Percentiles rank a stretch among this genome's conserved stretches.
These are phyloP conservation scores for Heloderma charlesbogerti DNA, from an alignment of 2,113 vertebrate genomes.

Conservation along the genomic window DNA sequence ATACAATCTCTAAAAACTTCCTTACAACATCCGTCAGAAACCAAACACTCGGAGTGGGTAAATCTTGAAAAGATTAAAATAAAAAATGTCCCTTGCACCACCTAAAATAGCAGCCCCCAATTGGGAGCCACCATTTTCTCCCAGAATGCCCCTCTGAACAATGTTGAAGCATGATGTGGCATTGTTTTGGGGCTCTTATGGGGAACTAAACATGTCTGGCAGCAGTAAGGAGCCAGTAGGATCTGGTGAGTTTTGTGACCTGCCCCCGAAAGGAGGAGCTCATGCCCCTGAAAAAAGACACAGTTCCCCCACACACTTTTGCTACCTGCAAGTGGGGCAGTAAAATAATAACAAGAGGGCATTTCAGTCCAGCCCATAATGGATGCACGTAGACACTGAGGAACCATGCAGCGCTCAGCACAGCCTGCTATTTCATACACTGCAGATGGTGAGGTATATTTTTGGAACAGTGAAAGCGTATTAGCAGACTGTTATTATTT, in stretches of 20 bases:
- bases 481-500: background rate
- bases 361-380: background rate
- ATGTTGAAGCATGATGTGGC: background rate
- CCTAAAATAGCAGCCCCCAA: background rate
- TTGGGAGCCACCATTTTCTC: background rate
- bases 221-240: background rate
- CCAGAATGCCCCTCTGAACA: background rate
- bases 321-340: background rate
- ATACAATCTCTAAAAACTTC: no score
- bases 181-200: background rate
- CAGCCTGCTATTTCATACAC: background rate
- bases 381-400: background rate
- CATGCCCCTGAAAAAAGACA: background rate
- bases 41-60: background rate
- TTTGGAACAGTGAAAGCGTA: conserved; percentile 9
- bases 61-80: background rate
- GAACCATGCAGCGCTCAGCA: background rate
- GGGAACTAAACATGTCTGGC: no score
- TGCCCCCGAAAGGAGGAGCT: background rate
- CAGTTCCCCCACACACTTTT: background rate
- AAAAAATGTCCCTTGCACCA: background rate
- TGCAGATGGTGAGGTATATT: conserved; percentile 3
- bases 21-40: no score
- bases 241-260: background rate
- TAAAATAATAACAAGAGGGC: background rate